A percentile compares a stretch with the other conserved stretches of the same genome.
These are phyloP conservation scores for Ptychodera flava DNA, from an alignment of 35 echinoderm and acorn worm genomes.

Conservation along the genomic window DNA sequence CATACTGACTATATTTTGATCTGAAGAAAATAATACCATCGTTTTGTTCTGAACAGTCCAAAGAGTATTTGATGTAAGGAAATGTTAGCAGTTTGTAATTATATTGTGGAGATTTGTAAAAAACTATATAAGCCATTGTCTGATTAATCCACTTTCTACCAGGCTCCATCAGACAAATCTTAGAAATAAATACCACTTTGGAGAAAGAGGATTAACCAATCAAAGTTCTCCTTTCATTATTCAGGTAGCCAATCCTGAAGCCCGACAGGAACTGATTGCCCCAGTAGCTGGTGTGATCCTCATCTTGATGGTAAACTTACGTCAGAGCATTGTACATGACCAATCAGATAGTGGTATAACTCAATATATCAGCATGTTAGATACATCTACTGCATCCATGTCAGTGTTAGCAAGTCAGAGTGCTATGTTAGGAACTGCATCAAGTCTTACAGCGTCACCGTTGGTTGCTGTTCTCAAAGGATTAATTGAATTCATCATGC, in stretches of 20 bases:
- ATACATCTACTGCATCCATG: constrained; percentile 30
- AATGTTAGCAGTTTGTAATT: no score
- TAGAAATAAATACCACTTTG: no score
- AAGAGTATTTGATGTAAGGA: no score
- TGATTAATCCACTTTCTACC: no score
- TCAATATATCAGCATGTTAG: constrained; percentile 55
- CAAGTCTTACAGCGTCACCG: constrained; percentile 44
- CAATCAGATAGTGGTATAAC: constrained; percentile 30
- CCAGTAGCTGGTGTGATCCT: constrained; percentile 71
- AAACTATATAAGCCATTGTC: no score
- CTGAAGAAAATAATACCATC: no score
- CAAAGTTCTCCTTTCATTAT: neutral
- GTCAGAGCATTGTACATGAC: constrained; percentile 65
- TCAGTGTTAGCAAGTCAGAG: neutral
- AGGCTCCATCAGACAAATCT: no score
- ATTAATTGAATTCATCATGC: constrained; percentile 63
- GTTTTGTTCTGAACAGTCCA: no score
- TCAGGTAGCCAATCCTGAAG: constrained; percentile 63
- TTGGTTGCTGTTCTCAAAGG: constrained; percentile 70
- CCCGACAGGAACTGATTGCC: constrained; percentile 62
- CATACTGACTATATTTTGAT: no score
- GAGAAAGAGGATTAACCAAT: neutral
- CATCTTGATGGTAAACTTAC: constrained; percentile 59
- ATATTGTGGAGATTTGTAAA: no score
- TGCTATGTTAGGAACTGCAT: constrained; percentile 7